Conservation (phyloP, 2,113 vertebrate species). For the Trematomus loennbergii region DNA sequence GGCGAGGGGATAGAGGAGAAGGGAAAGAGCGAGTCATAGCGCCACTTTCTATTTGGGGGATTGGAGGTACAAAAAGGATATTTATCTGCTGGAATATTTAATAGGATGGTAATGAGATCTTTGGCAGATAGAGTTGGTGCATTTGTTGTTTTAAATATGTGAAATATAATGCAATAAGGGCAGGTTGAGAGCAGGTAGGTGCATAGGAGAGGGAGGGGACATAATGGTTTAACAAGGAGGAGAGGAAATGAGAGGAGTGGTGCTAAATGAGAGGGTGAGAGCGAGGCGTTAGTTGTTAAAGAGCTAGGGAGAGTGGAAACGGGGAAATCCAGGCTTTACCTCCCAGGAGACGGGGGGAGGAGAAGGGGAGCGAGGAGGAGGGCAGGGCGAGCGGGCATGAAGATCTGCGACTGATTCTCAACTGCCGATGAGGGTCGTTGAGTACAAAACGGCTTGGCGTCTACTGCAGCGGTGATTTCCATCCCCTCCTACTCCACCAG, state of each 20-base stretch:
- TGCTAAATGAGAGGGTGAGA: slow-evolving; percentile 80
- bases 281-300: slow-evolving; percentile 66
- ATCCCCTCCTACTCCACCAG: slow-evolving; percentile 72
- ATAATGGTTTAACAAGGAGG: slow-evolving; percentile 69
- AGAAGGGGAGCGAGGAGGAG: not conserved
- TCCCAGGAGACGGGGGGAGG: slow-evolving; percentile 62
- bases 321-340: slow-evolving; percentile 83
- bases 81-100: not conserved
- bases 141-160: not conserved
- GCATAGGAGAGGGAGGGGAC: slow-evolving; percentile 28
- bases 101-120: not conserved
- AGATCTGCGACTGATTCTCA: slow-evolving; percentile 26
- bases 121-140: not conserved
- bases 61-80: not conserved
- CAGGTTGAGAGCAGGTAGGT: slow-evolving; percentile 42
- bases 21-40: not conserved
- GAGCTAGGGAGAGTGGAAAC: slow-evolving; percentile 77
- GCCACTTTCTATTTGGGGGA: not conserved
- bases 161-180: not conserved
- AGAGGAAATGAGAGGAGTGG: slow-evolving; percentile 77
- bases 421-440: slow-evolving; percentile 64
- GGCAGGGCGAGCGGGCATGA: slow-evolving; percentile 1
- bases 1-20: not conserved
- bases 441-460: slow-evolving; percentile 66
- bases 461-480: slow-evolving; percentile 63